These are phyloP conservation scores for Lampropteryx suffumata DNA, from an alignment of 2,888 invertebrate genomes.

Conservation along the genomic window DNA sequence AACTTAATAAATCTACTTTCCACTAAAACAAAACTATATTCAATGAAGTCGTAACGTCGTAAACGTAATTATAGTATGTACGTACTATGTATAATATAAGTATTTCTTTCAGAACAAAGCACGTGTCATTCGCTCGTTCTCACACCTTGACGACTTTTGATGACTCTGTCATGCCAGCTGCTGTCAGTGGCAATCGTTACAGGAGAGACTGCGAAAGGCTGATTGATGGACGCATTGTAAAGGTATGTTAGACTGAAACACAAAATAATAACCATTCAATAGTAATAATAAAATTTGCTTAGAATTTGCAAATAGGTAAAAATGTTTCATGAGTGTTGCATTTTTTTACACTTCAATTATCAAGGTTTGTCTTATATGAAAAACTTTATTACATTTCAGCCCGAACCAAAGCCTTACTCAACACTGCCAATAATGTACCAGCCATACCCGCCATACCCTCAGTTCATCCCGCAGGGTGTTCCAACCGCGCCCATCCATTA, in stretches of 20 bases:
- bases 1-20: too few relatives aligned
- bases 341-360: too few relatives aligned
- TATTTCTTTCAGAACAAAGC: constrained; percentile 90
- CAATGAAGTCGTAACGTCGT: too few relatives aligned
- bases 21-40: too few relatives aligned
- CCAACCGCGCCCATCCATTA: constrained; percentile 68
- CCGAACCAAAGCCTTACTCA: constrained; percentile 72
- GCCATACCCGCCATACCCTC: constrained; percentile 70
- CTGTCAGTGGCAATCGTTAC: constrained; percentile 66
- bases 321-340: too few relatives aligned
- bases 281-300: too few relatives aligned
- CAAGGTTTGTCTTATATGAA: too few relatives aligned
- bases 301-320: too few relatives aligned
- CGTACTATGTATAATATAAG: too few relatives aligned
- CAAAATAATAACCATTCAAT: too few relatives aligned
- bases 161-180: constrained; percentile 83
- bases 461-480: constrained; percentile 57
- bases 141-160: constrained; percentile 94
- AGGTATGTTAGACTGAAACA: constrained; percentile 68
- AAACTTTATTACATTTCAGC: constrained; percentile 59
- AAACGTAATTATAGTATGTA: too few relatives aligned
- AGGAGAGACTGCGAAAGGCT: constrained; percentile 85
- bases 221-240: constrained; percentile 86
- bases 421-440: constrained; percentile 75
- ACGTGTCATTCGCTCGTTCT: constrained; percentile 95